phyloP scores from a whole-genome alignment of 1,140 invertebrate species.

The Euwallacea fornicatus region DNA sequence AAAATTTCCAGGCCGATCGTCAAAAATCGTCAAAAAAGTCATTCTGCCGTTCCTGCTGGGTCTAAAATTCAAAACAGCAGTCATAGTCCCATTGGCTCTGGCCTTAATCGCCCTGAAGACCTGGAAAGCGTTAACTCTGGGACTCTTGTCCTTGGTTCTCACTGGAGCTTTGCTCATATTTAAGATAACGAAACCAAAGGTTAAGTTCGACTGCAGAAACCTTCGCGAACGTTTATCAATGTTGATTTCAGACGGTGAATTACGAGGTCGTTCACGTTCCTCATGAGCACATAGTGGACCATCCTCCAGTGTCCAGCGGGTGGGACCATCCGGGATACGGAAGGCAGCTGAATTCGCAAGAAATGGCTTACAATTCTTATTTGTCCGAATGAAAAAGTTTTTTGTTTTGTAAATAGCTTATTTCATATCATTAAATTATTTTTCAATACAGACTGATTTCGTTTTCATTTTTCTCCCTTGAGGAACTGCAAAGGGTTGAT shows the following conservation, averaged over 20 bases:
- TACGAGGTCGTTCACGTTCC: constrained; percentile 84
- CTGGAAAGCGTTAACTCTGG: constrained; percentile 83
- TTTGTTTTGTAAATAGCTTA: constrained; percentile 11
- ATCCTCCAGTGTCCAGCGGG: constrained; percentile 57
- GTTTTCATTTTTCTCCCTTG: too few species aligned
- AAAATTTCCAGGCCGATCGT: constrained; percentile 20
- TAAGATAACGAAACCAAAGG: constrained; percentile 81
- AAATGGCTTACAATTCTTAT: constrained; percentile 68
- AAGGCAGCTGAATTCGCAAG: constrained; percentile 61
- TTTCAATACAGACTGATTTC: background rate
- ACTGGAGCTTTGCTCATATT: constrained; percentile 82
- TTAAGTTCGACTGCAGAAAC: constrained; percentile 45
- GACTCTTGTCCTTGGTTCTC: constrained; percentile 77
- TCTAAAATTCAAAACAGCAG: constrained; percentile 81
- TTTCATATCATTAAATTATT: background rate
- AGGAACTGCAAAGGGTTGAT: too few species aligned
- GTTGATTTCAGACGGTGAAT: constrained; percentile 59
- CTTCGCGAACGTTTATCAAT: background rate
- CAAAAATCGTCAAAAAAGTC: constrained; percentile 75
- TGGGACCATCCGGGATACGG: constrained; percentile 65
- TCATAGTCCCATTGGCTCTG: constrained; percentile 75
- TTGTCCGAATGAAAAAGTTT: constrained; percentile 21
- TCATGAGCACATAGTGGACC: constrained; percentile 66
- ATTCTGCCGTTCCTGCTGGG: constrained; percentile 81
- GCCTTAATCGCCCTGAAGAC: constrained; percentile 82